phyloP scores from a whole-genome alignment of 1,140 invertebrate genomes.

The Spodoptera litura region DNA sequence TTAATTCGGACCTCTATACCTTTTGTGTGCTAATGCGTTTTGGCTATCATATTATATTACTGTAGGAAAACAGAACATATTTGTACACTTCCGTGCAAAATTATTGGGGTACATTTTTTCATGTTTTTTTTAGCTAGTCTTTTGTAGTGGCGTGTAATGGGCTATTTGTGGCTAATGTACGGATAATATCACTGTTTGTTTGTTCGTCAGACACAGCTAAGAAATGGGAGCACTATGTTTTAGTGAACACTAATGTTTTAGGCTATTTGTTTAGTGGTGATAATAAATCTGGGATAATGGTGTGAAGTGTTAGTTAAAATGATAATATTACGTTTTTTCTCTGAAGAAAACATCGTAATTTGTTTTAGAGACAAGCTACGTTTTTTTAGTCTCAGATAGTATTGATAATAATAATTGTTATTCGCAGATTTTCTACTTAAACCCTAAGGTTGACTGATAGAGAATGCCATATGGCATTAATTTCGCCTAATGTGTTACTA shows the following conservation, averaged over 20 bases:
- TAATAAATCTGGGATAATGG: too few relatives aligned
- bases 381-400: too few relatives aligned
- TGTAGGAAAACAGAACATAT: conserved; percentile 6
- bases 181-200: neutral
- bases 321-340: too few relatives aligned
- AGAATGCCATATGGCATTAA: too few relatives aligned
- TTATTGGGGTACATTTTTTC: neutral
- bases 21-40: conserved; percentile 33
- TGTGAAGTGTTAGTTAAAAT: too few relatives aligned
- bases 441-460: too few relatives aligned
- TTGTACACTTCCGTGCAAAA: conserved; percentile 37
- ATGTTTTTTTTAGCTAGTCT: neutral
- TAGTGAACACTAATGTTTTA: too few relatives aligned
- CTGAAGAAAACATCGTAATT: too few relatives aligned
- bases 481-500: too few relatives aligned
- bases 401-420: too few relatives aligned
- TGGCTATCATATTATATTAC: conserved; percentile 42
- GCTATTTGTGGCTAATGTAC: conserved; percentile 5
- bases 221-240: neutral
- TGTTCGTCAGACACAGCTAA: neutral
- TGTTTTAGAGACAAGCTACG: neutral
- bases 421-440: too few relatives aligned
- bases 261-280: too few relatives aligned
- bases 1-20: conserved; percentile 31
- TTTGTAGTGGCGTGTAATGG: neutral